These are phyloP conservation scores for Meandrina meandrites DNA, from an alignment of 92 coral and sea anemone genomes.

Conservation along the genomic window DNA sequence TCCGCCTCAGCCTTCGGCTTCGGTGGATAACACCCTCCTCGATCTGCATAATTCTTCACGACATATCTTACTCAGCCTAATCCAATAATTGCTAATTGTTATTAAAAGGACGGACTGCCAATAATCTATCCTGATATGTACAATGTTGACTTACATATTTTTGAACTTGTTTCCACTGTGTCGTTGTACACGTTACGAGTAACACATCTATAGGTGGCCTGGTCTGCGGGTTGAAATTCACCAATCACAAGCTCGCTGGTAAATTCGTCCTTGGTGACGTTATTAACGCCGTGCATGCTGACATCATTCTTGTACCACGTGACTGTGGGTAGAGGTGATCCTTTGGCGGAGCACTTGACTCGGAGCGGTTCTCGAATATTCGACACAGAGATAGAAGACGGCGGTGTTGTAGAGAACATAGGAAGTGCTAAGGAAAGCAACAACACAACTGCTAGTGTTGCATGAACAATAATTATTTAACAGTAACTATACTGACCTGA, in stretches of 20 bases:
- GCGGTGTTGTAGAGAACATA: background rate
- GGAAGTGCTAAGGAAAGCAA: background rate
- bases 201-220: conserved; percentile 59
- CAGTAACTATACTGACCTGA: too few species aligned
- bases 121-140: too few species aligned
- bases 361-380: too few species aligned
- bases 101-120: too few species aligned
- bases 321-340: conserved; percentile 51
- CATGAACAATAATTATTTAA: too few species aligned
- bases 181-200: conserved; percentile 46
- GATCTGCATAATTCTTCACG: too few species aligned
- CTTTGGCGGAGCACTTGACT: too few species aligned
- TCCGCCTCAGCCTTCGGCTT: too few species aligned
- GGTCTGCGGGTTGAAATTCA: conserved; percentile 59
- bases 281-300: background rate
- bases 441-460: too few species aligned
- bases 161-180: background rate
- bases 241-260: conserved; percentile 9
- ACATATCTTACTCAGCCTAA: too few species aligned
- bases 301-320: conserved; percentile 52
- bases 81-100: too few species aligned
- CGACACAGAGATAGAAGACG: background rate
- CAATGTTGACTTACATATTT: conserved; percentile 15
- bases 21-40: too few species aligned
- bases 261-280: conserved; percentile 1